Base-by-base conservation (phyloP, 2,797 vertebrate species). In the Lophotriccus pileatus region DNA sequence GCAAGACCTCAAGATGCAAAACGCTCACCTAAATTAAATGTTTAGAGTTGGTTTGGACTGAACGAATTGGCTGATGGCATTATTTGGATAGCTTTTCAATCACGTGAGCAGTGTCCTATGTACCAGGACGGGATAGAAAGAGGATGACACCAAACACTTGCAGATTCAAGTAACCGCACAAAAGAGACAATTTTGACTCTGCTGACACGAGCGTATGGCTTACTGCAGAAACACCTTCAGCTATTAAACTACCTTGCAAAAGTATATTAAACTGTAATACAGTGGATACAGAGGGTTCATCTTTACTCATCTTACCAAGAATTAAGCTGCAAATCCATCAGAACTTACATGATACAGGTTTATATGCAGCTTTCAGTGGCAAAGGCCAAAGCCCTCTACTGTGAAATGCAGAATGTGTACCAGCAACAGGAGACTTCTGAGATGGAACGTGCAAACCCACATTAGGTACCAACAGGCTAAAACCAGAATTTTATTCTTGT, bases 1-100 rank as follows among this genome's bases (percentile, higher is more conserved):
- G 66, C 80, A 84, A 92, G 18, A 46, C 25, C 53, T 87, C 32
- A 89, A 93, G 75, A 91, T 59, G 55, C 46, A 93, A 92, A 95
- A 73, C 14, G 1, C 12, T 62, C 43, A 56, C 36, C 17, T 25
- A 41, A 15, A 39, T 64, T 41, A 50, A 46, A 34, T 3, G 28
- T 18, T 37, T 32, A 10, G 53, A 78, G 72, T 66, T 63, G 50
- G 20, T 56, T 32, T 86, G 76, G 66, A 81, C 27, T 50, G 46
- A 93, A 86, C 20, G 28, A 89, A 73, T 4, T 50, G 70, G 28
- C 37, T 78, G n/a, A 74, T 39, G 55, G 28, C 67, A 22, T 13
- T 81, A 60, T 16, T 32, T 66, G 58, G 36, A 30, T 4, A 73
- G 46, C 6, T 90, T 89, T 89, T 62, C 53, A 86, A 68, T 22